phyloP scores from a whole-genome alignment of 2,797 vertebrate species.

The Coluber constrictor region DNA sequence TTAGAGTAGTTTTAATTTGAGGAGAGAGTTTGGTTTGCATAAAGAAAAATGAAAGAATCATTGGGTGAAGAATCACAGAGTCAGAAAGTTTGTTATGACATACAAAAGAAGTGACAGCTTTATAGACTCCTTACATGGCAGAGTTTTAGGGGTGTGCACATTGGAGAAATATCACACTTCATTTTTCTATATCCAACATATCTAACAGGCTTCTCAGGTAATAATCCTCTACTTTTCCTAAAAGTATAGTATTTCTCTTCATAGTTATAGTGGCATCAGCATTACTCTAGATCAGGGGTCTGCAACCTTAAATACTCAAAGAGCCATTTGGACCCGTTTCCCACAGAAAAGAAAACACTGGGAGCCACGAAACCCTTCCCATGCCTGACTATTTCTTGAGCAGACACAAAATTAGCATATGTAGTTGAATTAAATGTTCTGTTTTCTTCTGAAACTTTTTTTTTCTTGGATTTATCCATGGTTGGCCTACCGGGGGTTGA shows the following conservation, averaged over 20 bases:
- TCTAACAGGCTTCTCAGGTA: background rate
- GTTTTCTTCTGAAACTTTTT: too few relatives aligned
- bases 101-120: background rate
- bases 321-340: too few relatives aligned
- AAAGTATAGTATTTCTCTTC: background rate
- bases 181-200: background rate
- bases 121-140: background rate
- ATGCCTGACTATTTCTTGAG: too few relatives aligned
- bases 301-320: too few relatives aligned
- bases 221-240: background rate
- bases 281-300: background rate
- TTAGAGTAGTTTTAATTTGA: background rate
- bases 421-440: too few relatives aligned
- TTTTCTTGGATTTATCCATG: too few relatives aligned
- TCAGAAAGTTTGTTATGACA: background rate
- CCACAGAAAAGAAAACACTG: too few relatives aligned
- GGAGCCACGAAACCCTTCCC: too few relatives aligned
- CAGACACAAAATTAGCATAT: too few relatives aligned
- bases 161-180: accelerated
- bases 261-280: background rate
- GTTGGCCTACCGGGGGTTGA: too few relatives aligned
- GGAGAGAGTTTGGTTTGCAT: background rate
- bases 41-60: background rate
- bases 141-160: background rate
- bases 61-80: background rate